Percentiles rank a stretch among this genome's conserved stretches.
phyloP scores from a whole-genome alignment of 2,113 vertebrate genomes.

The Laticauda laticaudata region DNA sequence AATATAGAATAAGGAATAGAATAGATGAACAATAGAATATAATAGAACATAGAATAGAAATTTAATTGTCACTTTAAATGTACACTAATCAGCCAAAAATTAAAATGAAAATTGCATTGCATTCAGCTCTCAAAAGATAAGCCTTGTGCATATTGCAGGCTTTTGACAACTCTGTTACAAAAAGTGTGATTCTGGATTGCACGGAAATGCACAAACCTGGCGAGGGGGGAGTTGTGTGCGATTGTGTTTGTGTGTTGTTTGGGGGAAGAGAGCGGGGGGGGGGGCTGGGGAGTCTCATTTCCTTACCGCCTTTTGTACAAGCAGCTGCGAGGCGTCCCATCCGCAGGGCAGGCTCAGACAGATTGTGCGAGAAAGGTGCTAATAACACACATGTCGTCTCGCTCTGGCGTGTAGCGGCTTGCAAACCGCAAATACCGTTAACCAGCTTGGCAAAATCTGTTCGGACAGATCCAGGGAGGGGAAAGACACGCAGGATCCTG shows the following conservation, averaged over 20 bases:
- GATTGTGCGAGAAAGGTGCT: constrained; percentile 80
- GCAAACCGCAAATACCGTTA: constrained; percentile 88
- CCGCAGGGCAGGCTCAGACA: constrained; percentile 84
- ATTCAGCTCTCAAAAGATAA: no score
- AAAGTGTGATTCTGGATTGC: constrained; percentile 46
- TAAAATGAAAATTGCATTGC: no score
- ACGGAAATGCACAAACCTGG: constrained; percentile 62
- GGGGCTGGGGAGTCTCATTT: constrained; percentile 73
- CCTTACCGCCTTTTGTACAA: constrained; percentile 55
- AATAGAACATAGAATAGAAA: no score
- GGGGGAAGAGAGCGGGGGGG: constrained; percentile 12
- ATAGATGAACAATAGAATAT: no score
- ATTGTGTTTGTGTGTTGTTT: not conserved
- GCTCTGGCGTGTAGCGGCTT: constrained; percentile 82
- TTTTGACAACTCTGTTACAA: no score
- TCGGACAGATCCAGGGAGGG: constrained; percentile 72
- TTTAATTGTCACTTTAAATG: no score
- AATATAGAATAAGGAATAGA: no score
- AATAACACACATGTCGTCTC: constrained; percentile 94
- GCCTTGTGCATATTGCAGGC: no score
- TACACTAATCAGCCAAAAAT: no score
- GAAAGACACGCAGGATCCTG: not conserved
- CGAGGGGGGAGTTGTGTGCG: not conserved
- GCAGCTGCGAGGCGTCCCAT: constrained; percentile 71
- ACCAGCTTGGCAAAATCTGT: constrained; percentile 83